Conservation (phyloP, 1,140 invertebrate genomes). For the Rhizoglyphus robini region DNA sequence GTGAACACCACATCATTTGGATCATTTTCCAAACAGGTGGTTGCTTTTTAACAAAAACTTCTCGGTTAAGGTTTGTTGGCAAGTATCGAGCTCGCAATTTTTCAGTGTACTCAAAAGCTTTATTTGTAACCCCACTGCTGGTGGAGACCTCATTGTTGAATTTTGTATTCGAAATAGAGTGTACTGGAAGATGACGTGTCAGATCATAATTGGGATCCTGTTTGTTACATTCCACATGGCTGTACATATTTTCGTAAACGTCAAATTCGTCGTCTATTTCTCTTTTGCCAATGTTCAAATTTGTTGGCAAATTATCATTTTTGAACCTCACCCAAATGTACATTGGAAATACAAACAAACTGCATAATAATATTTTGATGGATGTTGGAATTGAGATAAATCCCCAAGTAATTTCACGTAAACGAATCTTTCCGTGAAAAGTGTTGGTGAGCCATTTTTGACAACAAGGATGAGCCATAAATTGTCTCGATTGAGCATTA, state of each 20-base stretch:
- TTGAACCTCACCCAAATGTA: constrained; percentile 35
- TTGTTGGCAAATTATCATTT: constrained; percentile 16
- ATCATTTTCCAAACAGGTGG: constrained; percentile 30
- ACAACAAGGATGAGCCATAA: constrained; percentile 38
- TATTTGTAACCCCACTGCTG: background rate
- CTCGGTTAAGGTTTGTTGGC: background rate
- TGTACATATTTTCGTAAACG: background rate
- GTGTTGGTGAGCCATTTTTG: constrained; percentile 36
- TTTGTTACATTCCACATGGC: background rate
- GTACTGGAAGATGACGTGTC: background rate
- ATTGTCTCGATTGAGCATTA: constrained; percentile 26
- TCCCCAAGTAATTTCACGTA: constrained; percentile 34
- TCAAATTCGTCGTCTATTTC: constrained; percentile 9
- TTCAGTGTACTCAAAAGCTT: background rate
- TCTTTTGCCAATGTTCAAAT: constrained; percentile 17
- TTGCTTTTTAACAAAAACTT: constrained; percentile 21
- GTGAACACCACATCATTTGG: constrained; percentile 30
- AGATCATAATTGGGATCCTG: background rate
- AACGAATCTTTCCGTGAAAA: constrained; percentile 34
- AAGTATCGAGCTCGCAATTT: background rate
- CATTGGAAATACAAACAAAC: constrained; percentile 37
- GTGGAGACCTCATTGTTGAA: background rate
- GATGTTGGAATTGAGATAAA: constrained; percentile 30
- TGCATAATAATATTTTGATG: constrained; percentile 36
- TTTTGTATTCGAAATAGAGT: background rate